Percentiles rank a stretch among this genome's conserved stretches.
These are phyloP conservation scores for Thalassophryne amazonica DNA, from an alignment of 2,797 vertebrate species.

Conservation along the genomic window DNA sequence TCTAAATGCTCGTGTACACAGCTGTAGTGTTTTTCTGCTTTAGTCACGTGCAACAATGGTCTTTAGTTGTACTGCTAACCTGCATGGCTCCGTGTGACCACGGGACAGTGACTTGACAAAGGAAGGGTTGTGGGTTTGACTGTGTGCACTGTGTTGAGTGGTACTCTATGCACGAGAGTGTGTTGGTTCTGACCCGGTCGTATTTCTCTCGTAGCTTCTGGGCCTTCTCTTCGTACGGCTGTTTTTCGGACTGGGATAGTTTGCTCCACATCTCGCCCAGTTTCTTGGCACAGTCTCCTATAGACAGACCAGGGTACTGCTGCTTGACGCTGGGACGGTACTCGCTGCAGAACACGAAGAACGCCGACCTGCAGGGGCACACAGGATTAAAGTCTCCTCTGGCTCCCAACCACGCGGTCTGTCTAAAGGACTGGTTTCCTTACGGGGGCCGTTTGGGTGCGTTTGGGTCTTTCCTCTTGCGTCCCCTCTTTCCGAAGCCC, in stretches of 20 bases:
- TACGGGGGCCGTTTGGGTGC: conserved; percentile 92
- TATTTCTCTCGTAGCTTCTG: conserved; percentile 92
- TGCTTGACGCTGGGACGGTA: conserved; percentile 90
- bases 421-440: conserved; percentile 40
- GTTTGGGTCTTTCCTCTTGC: conserved; percentile 91
- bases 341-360: conserved; percentile 94
- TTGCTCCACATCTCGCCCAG: conserved; percentile 90
- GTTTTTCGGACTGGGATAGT: conserved; percentile 86
- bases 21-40: too few relatives aligned
- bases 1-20: too few relatives aligned
- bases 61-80: too few relatives aligned
- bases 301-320: conserved; percentile 85
- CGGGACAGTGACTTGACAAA: too few relatives aligned
- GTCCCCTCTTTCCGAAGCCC: conserved; percentile 83
- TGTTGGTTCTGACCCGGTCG: conserved; percentile 85
- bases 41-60: too few relatives aligned
- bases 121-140: too few relatives aligned
- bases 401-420: too few relatives aligned
- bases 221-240: conserved; percentile 88
- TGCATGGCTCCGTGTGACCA: too few relatives aligned
- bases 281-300: conserved; percentile 93
- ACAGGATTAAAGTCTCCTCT: too few relatives aligned
- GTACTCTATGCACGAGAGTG: too few relatives aligned
- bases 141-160: too few relatives aligned
- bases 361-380: conserved; percentile 81